These are phyloP conservation scores for Sula dactylatra DNA, from an alignment of 2,113 vertebrate species.

Conservation along the genomic window DNA sequence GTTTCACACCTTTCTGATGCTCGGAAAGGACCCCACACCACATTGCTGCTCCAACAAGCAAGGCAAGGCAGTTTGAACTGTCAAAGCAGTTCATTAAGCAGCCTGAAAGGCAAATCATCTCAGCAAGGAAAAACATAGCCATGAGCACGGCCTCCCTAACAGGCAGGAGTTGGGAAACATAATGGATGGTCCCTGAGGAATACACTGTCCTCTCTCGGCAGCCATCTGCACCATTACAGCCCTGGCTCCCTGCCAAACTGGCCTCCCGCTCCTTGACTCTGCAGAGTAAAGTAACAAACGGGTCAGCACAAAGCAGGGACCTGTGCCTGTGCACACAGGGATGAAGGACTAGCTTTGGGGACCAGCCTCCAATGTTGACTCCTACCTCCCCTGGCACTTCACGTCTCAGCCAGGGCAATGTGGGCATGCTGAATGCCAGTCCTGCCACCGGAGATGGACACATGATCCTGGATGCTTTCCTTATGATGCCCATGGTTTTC, in stretches of 20 bases:
- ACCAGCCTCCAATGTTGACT: not conserved
- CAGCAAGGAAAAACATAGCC: not conserved
- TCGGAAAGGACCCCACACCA: not conserved
- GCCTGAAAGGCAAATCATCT: not conserved
- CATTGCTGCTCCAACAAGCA: not conserved
- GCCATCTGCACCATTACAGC: not conserved
- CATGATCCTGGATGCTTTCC: fast-evolving
- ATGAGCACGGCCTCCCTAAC: not conserved
- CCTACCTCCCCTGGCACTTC: not conserved
- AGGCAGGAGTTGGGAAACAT: not conserved
- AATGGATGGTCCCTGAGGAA: not conserved
- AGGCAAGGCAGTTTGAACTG: not conserved
- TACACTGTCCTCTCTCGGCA: not conserved
- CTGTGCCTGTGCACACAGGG: fast-evolving
- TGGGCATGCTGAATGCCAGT: not conserved
- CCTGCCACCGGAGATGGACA: not conserved
- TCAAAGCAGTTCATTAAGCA: not conserved
- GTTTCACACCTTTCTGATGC: not conserved
- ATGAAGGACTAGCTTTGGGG: not conserved
- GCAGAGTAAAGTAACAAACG: not conserved
- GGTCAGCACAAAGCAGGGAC: not conserved
- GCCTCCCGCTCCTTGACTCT: not conserved
- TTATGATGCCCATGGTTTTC: not conserved
- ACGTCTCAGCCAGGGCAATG: not conserved
- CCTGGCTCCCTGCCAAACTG: not conserved